Evolutionary conservation across 1,140 invertebrate genomes (phyloP).

Genomic region (Batillaria attramentaria): DNA sequence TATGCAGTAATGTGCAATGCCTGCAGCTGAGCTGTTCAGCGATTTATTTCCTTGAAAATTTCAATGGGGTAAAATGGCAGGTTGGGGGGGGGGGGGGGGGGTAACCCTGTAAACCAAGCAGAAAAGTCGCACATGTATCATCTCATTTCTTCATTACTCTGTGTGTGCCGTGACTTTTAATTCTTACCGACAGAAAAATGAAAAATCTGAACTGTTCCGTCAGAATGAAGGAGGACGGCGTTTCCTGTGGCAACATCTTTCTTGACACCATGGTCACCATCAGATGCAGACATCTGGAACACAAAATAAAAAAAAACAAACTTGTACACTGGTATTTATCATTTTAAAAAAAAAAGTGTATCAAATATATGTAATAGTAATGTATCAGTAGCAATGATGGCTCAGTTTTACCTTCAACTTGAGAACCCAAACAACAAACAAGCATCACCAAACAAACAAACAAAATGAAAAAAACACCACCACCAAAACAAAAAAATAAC

Average conservation of each 20-base stretch:
- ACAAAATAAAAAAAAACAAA: background rate
- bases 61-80: background rate
- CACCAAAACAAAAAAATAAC: no score
- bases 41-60: background rate
- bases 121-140: background rate
- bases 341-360: background rate
- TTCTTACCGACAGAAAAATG: background rate
- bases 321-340: background rate
- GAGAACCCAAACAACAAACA: background rate
- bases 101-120: background rate
- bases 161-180: background rate
- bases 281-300: background rate
- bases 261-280: slow-evolving; percentile 11
- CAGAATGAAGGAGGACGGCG: background rate
- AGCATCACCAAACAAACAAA: background rate
- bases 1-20: background rate
- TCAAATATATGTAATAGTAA: no score
- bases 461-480: no score
- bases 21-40: background rate
- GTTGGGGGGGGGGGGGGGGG: background rate
- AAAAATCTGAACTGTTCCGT: slow-evolving; percentile 12
- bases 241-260: background rate
- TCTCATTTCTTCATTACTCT: background rate
- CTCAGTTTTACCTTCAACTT: background rate
- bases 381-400: no score